Conservation (phyloP, 2,113 vertebrate genomes). For the Meriones unguiculatus region DNA sequence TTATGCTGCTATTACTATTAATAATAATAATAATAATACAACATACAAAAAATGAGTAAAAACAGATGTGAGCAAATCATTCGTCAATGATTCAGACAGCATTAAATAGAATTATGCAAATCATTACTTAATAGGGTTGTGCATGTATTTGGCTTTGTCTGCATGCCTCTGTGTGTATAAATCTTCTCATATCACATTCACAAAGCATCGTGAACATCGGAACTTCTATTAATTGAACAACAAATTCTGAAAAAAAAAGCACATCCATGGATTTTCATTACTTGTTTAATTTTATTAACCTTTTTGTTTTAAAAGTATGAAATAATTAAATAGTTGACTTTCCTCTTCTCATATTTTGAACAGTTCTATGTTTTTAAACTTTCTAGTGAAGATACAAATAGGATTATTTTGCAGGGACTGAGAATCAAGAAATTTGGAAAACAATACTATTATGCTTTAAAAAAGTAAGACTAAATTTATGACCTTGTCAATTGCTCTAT, state of each 20-base stretch:
- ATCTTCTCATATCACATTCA: background rate
- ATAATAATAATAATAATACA: background rate
- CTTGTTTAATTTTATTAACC: background rate
- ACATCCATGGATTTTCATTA: background rate
- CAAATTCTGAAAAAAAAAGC: background rate
- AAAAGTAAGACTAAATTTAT: slow-evolving; percentile 5
- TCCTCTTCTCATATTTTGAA: background rate
- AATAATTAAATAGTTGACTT: background rate
- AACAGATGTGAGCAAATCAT: background rate
- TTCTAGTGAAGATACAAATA: background rate
- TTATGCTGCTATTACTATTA: background rate
- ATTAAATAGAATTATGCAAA: background rate
- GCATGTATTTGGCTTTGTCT: background rate
- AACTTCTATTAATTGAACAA: background rate
- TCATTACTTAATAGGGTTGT: background rate
- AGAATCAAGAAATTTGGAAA: background rate
- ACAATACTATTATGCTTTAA: background rate
- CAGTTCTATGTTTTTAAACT: background rate
- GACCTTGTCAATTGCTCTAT: slow-evolving; percentile 6
- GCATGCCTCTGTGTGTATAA: background rate
- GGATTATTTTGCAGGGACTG: background rate
- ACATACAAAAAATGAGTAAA: background rate
- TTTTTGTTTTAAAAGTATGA: background rate
- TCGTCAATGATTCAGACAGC: background rate
- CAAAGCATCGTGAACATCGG: background rate